Conservation (phyloP, 2,113 vertebrate species). For the Uropsilus gracilis region DNA sequence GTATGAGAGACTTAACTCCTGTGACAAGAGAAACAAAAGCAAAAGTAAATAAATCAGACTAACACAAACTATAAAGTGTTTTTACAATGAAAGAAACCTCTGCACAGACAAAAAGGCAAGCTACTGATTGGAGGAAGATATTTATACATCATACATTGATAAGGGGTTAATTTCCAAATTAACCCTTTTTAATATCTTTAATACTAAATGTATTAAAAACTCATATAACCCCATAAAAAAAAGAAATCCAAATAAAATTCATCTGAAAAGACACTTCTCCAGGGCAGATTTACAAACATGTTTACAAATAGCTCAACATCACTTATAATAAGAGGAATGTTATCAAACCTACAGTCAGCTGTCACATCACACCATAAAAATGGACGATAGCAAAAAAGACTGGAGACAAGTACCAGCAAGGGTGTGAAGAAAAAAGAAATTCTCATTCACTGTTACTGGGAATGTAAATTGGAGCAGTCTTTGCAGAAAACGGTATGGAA, state of each 20-base stretch:
- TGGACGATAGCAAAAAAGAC: not conserved
- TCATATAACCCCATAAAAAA: not conserved
- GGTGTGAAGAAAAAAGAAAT: not conserved
- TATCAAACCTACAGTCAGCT: not conserved
- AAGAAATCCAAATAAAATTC: not conserved
- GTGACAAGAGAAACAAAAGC: not conserved
- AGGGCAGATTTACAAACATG: not conserved
- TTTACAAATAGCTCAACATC: too few species aligned
- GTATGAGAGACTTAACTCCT: not conserved
- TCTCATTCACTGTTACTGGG: not conserved
- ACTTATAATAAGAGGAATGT: not conserved
- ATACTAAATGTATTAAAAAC: too few species aligned
- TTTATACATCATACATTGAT: not conserved
- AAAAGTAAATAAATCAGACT: not conserved
- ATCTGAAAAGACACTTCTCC: not conserved
- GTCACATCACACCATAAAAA: not conserved
- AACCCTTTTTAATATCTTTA: too few species aligned
- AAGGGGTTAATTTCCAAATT: too few species aligned
- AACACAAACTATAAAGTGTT: not conserved
- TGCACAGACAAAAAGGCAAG: not conserved
- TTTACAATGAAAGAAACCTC: not conserved
- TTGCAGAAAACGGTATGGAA: not conserved
- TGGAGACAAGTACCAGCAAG: not conserved
- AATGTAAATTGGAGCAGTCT: not conserved
- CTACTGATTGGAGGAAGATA: not conserved